These are phyloP conservation scores for Chironomus tentans DNA, from an alignment of 2,888 invertebrate genomes.

Conservation along the genomic window DNA sequence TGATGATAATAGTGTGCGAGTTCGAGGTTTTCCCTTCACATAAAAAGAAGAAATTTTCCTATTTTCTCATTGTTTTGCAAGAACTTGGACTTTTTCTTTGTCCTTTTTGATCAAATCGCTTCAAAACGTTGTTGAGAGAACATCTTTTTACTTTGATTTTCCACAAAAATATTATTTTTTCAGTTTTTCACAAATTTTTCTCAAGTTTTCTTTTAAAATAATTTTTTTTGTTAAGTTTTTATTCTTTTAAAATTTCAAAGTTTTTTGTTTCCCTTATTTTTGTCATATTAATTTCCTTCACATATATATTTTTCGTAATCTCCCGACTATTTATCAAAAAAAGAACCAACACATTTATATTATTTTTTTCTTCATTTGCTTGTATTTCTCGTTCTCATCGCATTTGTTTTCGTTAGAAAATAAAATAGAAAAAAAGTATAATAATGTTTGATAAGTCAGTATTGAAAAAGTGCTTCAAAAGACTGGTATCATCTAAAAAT, in stretches of 20 bases:
- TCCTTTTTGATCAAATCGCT: constrained; percentile 40
- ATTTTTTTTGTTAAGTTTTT: not conserved
- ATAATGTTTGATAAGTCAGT: constrained; percentile 26
- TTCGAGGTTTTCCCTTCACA: constrained; percentile 6
- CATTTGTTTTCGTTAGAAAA: constrained; percentile 23
- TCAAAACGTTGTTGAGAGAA: constrained; percentile 45
- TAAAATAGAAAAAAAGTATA: constrained; percentile 19
- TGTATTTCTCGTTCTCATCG: constrained; percentile 5
- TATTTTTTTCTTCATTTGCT: constrained; percentile 10
- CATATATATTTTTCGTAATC: not conserved
- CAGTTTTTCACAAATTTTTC: not conserved
- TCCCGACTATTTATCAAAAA: constrained; percentile 12
- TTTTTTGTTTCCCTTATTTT: not conserved
- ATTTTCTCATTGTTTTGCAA: constrained; percentile 14
- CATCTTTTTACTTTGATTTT: constrained; percentile 34
- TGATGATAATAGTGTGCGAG: not conserved
- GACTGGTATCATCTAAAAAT: constrained; percentile 18
- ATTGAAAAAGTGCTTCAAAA: constrained; percentile 26
- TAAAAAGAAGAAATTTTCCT: constrained; percentile 7
- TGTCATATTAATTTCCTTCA: no score
- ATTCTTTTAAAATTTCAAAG: not conserved
- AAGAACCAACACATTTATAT: constrained; percentile 14
- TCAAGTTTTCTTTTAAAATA: not conserved
- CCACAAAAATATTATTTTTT: constrained; percentile 19
- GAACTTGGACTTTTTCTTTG: constrained; percentile 8